Base-by-base conservation (phyloP, 2,888 invertebrate species). In the Labia minor region DNA sequence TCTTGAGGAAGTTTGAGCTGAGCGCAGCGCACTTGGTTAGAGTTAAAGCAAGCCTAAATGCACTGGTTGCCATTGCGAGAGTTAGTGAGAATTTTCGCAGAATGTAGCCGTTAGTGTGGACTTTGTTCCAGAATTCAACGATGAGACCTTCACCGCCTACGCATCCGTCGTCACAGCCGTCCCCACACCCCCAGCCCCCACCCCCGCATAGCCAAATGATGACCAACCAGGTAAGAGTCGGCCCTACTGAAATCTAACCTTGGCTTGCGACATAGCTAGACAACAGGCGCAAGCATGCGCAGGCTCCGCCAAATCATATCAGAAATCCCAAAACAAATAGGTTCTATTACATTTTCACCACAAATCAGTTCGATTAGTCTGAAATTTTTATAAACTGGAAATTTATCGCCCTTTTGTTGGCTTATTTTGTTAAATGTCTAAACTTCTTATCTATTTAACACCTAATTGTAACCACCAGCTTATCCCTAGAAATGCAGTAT, bases 121-220 rank as follows among this genome's bases (percentile, higher is more conserved):
- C 66, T 70, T 68, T 71, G 68, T 70, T 70, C 68, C 73, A 78
- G 78, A 79, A 79, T 72, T 78, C 79, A 67, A 76, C 78, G 69
- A 78, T 80, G 79, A 75, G 79, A 73, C 79, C 80, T 70, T 81
- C 80, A 70, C 79, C 80, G 72, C 80, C 81, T 72, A 80, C 78
- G 70, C 80, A 81, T 75, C 80, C 94, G 77, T 92, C 92, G 73
- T 93, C 92, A 80, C 93, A 94, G 79, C 94, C 92, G 80, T 94
- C 90, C 79, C 90, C 82, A 70, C 82, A 87, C 81, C 85, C 88
- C 76, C 91, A 80, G 84, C 91, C 80, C 82, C 90, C 80, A 82
- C 92, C 85, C 82, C 91, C 83, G 81, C 91, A 77, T 84, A 86
- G 83, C 82, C 90, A 83, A 80, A 89, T 89, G 87, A 88, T 89